phyloP scores from a whole-genome alignment of 2,113 vertebrate species.

The Perognathus longimembris region DNA sequence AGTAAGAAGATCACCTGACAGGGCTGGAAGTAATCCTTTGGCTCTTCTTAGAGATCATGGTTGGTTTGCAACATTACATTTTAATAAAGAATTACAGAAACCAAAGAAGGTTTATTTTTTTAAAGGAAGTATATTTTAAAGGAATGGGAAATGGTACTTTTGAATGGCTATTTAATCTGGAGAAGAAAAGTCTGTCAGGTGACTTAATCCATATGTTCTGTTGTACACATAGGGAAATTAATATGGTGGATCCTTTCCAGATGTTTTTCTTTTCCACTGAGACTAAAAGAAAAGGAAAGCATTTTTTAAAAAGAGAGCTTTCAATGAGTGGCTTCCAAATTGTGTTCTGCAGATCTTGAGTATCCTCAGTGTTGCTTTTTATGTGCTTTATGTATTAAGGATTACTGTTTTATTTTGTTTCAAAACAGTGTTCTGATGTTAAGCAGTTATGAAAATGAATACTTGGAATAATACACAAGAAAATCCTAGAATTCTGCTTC shows the following conservation, averaged over 20 bases:
- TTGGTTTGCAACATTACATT: constrained; percentile 65
- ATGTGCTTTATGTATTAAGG: constrained; percentile 14
- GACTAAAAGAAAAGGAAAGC: constrained; percentile 69
- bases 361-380: constrained; percentile 38
- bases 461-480: constrained; percentile 43
- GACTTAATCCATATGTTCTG: constrained; percentile 76
- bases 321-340: constrained; percentile 40
- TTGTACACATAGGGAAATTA: constrained; percentile 59
- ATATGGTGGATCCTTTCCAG: constrained; percentile 78
- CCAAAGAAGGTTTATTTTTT: constrained; percentile 64
- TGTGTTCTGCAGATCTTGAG: constrained; percentile 8
- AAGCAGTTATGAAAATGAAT: constrained; percentile 65
- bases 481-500: constrained; percentile 54
- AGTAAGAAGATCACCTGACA: constrained; percentile 38
- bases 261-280: constrained; percentile 75
- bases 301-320: constrained; percentile 21
- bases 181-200: constrained; percentile 74
- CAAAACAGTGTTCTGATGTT: constrained; percentile 63
- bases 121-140: constrained; percentile 71
- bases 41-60: constrained; percentile 54
- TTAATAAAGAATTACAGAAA: constrained; percentile 74
- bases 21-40: constrained; percentile 59
- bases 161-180: constrained; percentile 74
- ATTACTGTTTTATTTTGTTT: constrained; percentile 65
- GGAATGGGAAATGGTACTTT: constrained; percentile 65